A percentile compares a stretch with the other conserved stretches of the same genome.
These are phyloP conservation scores for Sinonovacula constricta DNA, from an alignment of 1,140 invertebrate species.

Conservation along the genomic window DNA sequence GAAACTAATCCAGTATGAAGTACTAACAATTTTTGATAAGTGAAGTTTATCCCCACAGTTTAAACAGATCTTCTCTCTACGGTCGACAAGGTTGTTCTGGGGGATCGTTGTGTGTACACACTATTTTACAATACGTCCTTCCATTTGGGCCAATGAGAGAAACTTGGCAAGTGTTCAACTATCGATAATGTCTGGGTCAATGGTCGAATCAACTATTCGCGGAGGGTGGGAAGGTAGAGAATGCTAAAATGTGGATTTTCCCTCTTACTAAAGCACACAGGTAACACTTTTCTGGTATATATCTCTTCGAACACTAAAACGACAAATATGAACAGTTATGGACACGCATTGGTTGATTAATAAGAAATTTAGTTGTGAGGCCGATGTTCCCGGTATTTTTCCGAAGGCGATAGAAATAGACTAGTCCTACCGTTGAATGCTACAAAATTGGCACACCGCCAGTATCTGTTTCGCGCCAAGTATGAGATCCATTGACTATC, in stretches of 20 bases:
- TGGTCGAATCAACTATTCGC: constrained; percentile 48
- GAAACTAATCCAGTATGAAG: no score
- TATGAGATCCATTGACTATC: constrained; percentile 50
- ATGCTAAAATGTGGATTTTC: no score
- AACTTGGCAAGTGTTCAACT: constrained; percentile 70
- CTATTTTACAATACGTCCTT: constrained; percentile 46
- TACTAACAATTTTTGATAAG: no score
- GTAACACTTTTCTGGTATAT: no score
- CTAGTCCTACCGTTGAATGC: constrained; percentile 29
- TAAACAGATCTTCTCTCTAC: background rate
- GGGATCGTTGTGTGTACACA: constrained; percentile 5
- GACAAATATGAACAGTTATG: no score
- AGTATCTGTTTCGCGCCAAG: constrained; percentile 57
- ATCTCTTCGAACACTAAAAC: no score
- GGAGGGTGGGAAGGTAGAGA: background rate
- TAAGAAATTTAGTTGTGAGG: no score
- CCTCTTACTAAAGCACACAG: no score
- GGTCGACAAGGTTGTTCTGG: constrained; percentile 32
- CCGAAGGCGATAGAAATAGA: constrained; percentile 34
- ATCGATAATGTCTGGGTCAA: constrained; percentile 62
- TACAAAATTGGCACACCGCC: constrained; percentile 54
- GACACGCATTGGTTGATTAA: no score
- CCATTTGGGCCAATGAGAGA: constrained; percentile 59
- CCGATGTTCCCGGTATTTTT: constrained; percentile 31
- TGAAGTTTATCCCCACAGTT: no score